These are phyloP conservation scores for Rutilus rutilus DNA, from an alignment of 2,113 vertebrate species.

Conservation along the genomic window DNA sequence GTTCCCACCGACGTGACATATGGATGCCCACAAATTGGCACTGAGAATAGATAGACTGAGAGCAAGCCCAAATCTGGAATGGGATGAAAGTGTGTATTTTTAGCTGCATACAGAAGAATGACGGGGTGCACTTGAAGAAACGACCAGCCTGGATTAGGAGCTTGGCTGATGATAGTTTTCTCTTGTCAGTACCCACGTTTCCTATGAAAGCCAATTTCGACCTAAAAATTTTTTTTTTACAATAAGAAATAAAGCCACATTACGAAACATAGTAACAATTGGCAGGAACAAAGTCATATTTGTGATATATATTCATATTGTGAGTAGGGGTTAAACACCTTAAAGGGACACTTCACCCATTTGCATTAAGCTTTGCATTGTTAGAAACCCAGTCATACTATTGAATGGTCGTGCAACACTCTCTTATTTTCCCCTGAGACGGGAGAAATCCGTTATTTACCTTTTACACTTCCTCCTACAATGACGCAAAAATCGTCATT, in stretches of 20 bases:
- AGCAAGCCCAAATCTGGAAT: conserved; percentile 35
- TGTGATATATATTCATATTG: background rate
- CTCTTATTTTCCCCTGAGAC: too few species aligned
- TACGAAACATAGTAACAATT: background rate
- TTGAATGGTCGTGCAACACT: too few species aligned
- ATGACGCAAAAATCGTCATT: too few species aligned
- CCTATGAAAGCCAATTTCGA: background rate
- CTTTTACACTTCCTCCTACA: too few species aligned
- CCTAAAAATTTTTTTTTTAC: background rate
- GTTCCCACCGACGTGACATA: background rate
- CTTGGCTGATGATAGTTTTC: background rate
- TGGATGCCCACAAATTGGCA: conserved; percentile 11
- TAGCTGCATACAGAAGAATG: conserved; percentile 15
- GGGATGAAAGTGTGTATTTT: conserved; percentile 26
- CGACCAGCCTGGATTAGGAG: conserved; percentile 1
- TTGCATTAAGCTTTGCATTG: too few species aligned
- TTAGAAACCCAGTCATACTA: too few species aligned
- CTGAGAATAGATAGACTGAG: conserved; percentile 35
- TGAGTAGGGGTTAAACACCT: background rate
- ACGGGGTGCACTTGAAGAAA: background rate
- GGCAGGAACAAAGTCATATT: background rate
- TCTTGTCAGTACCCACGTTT: background rate
- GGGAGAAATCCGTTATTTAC: too few species aligned
- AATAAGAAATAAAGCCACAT: background rate
- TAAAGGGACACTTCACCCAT: too few species aligned